These are phyloP conservation scores for Drosophila paulistorum DNA, from an alignment of 1,140 invertebrate species.

Conservation along the genomic window DNA sequence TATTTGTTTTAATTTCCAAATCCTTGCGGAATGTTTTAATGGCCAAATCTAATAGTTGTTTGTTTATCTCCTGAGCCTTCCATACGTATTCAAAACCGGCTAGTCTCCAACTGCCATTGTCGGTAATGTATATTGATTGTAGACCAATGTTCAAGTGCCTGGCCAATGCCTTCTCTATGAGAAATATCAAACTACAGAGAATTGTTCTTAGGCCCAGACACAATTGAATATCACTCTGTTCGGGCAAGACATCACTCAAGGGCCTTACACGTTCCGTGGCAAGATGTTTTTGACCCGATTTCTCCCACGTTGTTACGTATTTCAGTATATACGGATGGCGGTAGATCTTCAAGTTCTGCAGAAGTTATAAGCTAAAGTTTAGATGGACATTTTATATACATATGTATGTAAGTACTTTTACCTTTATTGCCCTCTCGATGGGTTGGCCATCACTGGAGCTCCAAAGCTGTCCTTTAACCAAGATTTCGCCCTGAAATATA, in stretches of 20 bases:
- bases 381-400: not conserved
- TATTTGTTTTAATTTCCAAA: conserved; percentile 83
- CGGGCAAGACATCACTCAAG: conserved; percentile 86
- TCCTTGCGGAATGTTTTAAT: conserved; percentile 86
- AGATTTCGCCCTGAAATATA: conserved; percentile 88
- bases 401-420: conserved; percentile 50
- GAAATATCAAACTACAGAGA: conserved; percentile 89
- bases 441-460: conserved; percentile 83
- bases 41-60: conserved; percentile 87
- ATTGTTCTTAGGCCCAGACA: conserved; percentile 91
- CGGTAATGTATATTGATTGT: conserved; percentile 91
- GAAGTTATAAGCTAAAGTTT: not conserved
- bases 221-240: conserved; percentile 89
- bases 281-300: conserved; percentile 88
- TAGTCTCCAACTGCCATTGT: conserved; percentile 92
- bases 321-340: conserved; percentile 91
- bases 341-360: conserved; percentile 90
- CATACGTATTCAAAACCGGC: conserved; percentile 92
- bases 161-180: conserved; percentile 89
- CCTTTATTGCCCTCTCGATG: conserved; percentile 89
- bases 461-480: conserved; percentile 86
- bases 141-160: conserved; percentile 92
- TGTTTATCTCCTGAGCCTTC: conserved; percentile 87
- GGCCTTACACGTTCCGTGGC: conserved; percentile 91
- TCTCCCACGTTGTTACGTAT: conserved; percentile 91